Conservation (phyloP, 2,113 vertebrate genomes). For the Rhodinocichla rosea region DNA sequence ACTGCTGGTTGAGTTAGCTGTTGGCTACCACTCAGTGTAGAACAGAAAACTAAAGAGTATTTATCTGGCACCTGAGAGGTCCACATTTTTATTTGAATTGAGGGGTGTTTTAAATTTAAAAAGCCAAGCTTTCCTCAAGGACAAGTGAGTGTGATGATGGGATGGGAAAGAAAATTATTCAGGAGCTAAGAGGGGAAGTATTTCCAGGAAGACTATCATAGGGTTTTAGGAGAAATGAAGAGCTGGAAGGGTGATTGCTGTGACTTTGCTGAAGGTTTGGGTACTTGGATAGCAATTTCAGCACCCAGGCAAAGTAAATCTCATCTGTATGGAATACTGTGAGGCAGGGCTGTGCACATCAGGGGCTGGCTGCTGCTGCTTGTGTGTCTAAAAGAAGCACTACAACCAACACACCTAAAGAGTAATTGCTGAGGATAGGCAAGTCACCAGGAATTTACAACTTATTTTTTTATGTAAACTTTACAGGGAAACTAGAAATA, state of each 20-base stretch:
- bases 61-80: not conserved
- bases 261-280: not conserved
- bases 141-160: not conserved
- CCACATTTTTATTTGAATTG: not conserved
- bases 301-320: not conserved
- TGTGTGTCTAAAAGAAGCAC: not conserved
- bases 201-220: not conserved
- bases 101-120: not conserved
- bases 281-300: not conserved
- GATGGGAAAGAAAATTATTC: not conserved
- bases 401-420: rapidly evolving
- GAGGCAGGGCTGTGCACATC: not conserved
- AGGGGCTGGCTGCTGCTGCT: not conserved
- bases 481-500: not conserved
- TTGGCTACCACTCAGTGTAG: not conserved
- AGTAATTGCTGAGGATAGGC: not conserved
- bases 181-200: not conserved
- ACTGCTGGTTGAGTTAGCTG: not conserved
- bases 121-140: not conserved
- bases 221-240: not conserved
- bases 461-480: not conserved
- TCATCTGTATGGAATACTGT: not conserved
- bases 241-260: not conserved
- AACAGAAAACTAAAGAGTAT: not conserved
- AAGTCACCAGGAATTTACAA: not conserved